Evolutionary conservation across 2,888 invertebrate species (phyloP).

Genomic region (Cerastoderma edule): DNA sequence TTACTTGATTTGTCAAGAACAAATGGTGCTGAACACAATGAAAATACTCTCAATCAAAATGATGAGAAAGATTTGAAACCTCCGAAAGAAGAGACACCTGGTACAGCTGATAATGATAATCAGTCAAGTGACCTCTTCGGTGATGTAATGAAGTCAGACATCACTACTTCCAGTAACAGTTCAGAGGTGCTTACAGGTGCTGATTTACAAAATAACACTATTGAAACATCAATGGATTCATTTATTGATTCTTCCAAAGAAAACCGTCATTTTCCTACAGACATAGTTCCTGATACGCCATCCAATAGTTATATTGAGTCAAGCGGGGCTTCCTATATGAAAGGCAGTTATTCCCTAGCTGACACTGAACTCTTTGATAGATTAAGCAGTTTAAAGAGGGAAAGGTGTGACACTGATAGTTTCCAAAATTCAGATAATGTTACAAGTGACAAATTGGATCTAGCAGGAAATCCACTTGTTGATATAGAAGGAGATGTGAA

Average conservation of each 20-base stretch:
- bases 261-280: neutral
- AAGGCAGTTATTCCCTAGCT: slow-evolving; percentile 17
- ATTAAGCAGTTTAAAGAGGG: slow-evolving; percentile 23
- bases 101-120: too few species aligned
- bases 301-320: slow-evolving; percentile 83
- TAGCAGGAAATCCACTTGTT: neutral
- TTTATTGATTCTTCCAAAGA: neutral
- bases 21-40: too few species aligned
- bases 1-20: slow-evolving; percentile 6
- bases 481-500: neutral
- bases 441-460: too few species aligned
- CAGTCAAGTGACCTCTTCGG: too few species aligned
- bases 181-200: too few species aligned
- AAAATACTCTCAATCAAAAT: too few species aligned
- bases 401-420: slow-evolving; percentile 5
- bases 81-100: too few species aligned
- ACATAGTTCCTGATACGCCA: slow-evolving; percentile 80
- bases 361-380: slow-evolving; percentile 27
- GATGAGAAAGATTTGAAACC: too few species aligned
- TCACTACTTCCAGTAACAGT: too few species aligned
- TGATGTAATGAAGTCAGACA: too few species aligned
- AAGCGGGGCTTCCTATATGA: slow-evolving; percentile 11
- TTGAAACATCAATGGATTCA: neutral
- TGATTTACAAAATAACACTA: neutral
- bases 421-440: slow-evolving; percentile 3